Evolutionary conservation across 2,797 vertebrate species (phyloP), one percentile per base, ranked within the genome.

Genomic region (Enoplosus armatus): DNA sequence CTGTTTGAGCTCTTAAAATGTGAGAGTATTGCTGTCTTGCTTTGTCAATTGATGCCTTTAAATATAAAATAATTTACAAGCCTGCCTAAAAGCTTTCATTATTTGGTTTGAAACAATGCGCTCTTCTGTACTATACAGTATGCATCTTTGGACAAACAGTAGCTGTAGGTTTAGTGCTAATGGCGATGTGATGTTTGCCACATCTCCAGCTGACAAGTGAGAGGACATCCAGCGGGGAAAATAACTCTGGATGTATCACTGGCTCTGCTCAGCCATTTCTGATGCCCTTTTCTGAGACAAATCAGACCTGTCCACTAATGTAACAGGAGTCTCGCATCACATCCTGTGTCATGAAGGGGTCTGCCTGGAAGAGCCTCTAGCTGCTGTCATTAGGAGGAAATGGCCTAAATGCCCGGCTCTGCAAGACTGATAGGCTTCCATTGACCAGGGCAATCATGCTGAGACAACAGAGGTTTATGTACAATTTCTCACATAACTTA

Each of bases 201-300:
- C 89, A 85, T 76, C 77, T 95, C 82, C 83, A 87, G 43, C 72
- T 89, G 86, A 90, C 87, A 88, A 78, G 79, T 43, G 43, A 84
- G 87, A 87, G 82, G 85, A 90, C 60, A 83, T 77, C 80, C 68
- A 74, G 74, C 24, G 12, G 78, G 69, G 72, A 76, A 90, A 91
- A 87, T 80, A 66, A 83, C 86, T 87, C 58, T 82, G 85, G 82
- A 92, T 90, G 80, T 74, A 83, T 87, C 83, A 74, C 72, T 45
- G 77, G 69, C 41, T 47, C 41, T 55, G 83, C 67, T 47, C 41
- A 58, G 83, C 67, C 66, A 58, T 75, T 88, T 88, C 85, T 80
- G 70, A 84, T 90, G 88, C 85, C 88, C 88, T 94, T 94, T 93
- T 59, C 71, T 51, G 82, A 93, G 91, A 94, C 83, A 91, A 93